phyloP scores from a whole-genome alignment of 2,113 vertebrate species.

The Pyxicephalus adspersus region DNA sequence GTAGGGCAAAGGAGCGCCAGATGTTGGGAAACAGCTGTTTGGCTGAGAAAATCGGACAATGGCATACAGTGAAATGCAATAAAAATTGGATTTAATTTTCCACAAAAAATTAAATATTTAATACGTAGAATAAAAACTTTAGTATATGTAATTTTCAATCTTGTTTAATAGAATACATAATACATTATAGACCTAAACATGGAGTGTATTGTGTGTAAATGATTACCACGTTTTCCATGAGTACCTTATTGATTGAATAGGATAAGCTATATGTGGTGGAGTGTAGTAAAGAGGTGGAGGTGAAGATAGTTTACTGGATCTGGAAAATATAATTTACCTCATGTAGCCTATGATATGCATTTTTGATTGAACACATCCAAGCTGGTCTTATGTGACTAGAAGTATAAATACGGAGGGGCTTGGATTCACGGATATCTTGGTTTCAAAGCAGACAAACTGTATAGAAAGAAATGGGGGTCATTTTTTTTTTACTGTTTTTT shows the following conservation, averaged over 20 bases:
- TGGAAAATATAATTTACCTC: no score
- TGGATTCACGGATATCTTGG: no score
- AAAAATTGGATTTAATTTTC: constrained; percentile 80
- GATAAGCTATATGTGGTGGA: neutral
- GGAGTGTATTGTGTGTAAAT: constrained; percentile 36
- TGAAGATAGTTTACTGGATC: neutral
- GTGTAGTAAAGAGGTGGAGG: neutral
- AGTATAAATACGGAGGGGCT: no score
- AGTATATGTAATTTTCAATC: constrained; percentile 72
- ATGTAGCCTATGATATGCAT: no score
- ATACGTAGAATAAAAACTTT: constrained; percentile 70
- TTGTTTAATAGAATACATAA: constrained; percentile 18
- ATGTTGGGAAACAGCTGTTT: constrained; percentile 74
- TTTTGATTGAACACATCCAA: no score
- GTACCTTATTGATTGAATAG: neutral
- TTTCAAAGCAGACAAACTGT: no score
- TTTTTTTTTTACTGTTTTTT: no score
- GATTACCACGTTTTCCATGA: constrained; percentile 5
- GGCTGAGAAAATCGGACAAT: constrained; percentile 74
- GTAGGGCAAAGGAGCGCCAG: constrained; percentile 64
- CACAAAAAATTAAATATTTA: constrained; percentile 67
- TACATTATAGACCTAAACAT: constrained; percentile 29
- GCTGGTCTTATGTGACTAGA: no score
- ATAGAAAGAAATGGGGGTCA: no score
- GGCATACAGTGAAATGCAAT: constrained; percentile 58